Base-by-base conservation (phyloP, 2,113 vertebrate genomes). In the Podarcis muralis region DNA sequence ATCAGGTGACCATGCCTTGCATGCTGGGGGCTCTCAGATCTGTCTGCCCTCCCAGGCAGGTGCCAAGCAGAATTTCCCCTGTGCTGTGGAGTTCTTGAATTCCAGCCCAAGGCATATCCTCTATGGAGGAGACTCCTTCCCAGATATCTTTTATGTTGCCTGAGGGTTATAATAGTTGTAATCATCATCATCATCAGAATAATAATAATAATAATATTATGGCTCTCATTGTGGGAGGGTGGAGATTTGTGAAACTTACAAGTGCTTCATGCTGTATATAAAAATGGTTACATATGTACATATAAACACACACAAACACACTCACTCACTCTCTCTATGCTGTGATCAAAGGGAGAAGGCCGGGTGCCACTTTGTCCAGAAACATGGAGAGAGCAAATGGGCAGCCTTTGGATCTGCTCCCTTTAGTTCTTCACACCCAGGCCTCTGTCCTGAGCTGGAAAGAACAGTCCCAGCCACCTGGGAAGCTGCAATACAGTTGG, bases 211-310 rank as follows among this genome's bases (percentile, higher is more conserved):
- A 80, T 75, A 75, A 62, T 74, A 37, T 18, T 84, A 84, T 84
- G 85, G 86, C 89, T 90, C 86, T 90, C 30, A 1, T 40, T 30
- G 57, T 43, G 57, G 37, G 65, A 1, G 15, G 30, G 69, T 40
- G 43, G 27, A 79, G 65, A n/a, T 65, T 40, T 59, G 48, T 77
- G 43, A 77, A 78, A 66, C 80, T 78, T 83, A 78, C 35, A 83
- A 87, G 80, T 27, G 27, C 65, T 78, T 68, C 89, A 83, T 90
- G 89, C 89, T 83, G 80, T 80, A 90, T 90, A 83, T 90, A 90
- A 87, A 90, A 90, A 87, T 71, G 85, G 84, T 68, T 78, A 71
- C 71, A 78, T 90, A 86, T 90, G 72, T 90, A 83, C 80, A 90
- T 83, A 86, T 83, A 90, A 77, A 90, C 66, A 89, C n/a, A 83